Conservation (phyloP, 2,797 vertebrate genomes). For the Clamator glandarius region DNA sequence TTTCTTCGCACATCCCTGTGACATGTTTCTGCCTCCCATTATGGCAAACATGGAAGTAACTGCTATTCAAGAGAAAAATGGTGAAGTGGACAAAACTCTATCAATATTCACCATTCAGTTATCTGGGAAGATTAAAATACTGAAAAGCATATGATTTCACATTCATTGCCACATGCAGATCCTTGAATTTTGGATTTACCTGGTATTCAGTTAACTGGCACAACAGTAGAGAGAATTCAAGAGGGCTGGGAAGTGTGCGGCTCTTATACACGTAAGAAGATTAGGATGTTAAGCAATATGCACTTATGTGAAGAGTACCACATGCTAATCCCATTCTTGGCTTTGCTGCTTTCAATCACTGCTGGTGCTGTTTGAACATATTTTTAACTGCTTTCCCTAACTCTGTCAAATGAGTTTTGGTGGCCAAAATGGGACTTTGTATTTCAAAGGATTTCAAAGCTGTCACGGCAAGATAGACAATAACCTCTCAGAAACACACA, state of each 20-base stretch:
- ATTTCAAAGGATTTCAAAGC: conserved; percentile 26
- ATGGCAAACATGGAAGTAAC: not conserved
- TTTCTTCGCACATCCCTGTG: not conserved
- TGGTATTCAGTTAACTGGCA: conserved; percentile 22
- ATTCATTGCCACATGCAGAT: conserved; percentile 10
- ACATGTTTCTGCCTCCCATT: not conserved
- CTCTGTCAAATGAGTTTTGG: not conserved
- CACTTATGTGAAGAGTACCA: conserved; percentile 36
- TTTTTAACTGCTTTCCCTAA: conserved; percentile 32
- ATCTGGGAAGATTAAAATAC: conserved; percentile 10
- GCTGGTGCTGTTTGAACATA: not conserved
- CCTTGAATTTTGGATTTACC: conserved; percentile 43
- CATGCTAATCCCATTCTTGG: conserved; percentile 38
- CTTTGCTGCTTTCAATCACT: conserved; percentile 13
- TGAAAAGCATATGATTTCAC: conserved; percentile 36
- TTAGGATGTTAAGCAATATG: conserved; percentile 49
- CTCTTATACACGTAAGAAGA: conserved; percentile 28
- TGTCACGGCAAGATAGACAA: conserved; percentile 15
- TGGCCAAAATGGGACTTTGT: not conserved
- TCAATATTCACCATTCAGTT: not conserved
- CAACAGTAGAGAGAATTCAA: conserved; percentile 9
- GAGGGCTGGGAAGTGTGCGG: not conserved
- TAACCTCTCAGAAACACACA: not conserved
- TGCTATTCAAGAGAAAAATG: not conserved
- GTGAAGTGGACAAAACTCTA: not conserved